These are phyloP conservation scores for Chloroceryle aenea DNA, from an alignment of 2,113 vertebrate species.

Conservation along the genomic window DNA sequence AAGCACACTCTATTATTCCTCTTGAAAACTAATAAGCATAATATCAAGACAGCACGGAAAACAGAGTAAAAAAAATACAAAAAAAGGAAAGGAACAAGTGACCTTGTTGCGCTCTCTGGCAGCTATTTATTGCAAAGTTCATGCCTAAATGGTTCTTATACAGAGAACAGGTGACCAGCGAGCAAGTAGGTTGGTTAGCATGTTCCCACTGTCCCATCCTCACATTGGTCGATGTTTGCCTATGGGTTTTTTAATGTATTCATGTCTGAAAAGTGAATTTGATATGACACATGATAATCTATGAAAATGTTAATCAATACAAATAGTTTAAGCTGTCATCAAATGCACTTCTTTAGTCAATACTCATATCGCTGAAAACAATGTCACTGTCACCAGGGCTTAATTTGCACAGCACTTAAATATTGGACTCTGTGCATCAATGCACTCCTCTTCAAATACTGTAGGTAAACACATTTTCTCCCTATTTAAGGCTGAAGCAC, in stretches of 20 bases:
- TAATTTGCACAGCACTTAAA: constrained; percentile 97
- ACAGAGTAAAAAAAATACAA: constrained; percentile 8
- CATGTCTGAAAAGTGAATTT: constrained; percentile 89
- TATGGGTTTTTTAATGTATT: constrained; percentile 90
- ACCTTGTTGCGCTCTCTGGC: constrained; percentile 72
- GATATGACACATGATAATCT: constrained; percentile 99
- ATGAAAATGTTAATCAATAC: constrained; percentile 99
- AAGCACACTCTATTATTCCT: constrained; percentile 31
- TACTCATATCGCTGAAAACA: constrained; percentile 95
- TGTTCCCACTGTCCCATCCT: constrained; percentile 72
- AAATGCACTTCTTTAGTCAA: constrained; percentile 92
- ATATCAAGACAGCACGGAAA: constrained; percentile 49
- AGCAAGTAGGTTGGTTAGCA: constrained; percentile 75
- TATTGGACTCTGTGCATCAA: constrained; percentile 93
- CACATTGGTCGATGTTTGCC: constrained; percentile 82
- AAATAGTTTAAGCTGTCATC: constrained; percentile 99
- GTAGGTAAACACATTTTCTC: constrained; percentile 97
- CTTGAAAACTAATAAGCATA: constrained; percentile 63
- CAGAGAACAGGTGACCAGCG: constrained; percentile 89
- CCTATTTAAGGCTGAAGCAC: constrained; percentile 91
- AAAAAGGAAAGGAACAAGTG: constrained; percentile 69
- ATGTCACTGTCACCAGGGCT: constrained; percentile 97
- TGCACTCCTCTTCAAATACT: constrained; percentile 88
- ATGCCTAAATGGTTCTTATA: constrained; percentile 89
- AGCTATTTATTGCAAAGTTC: constrained; percentile 95